These are phyloP conservation scores for Drosophila rellima DNA, from an alignment of 2,888 invertebrate species.

Conservation along the genomic window DNA sequence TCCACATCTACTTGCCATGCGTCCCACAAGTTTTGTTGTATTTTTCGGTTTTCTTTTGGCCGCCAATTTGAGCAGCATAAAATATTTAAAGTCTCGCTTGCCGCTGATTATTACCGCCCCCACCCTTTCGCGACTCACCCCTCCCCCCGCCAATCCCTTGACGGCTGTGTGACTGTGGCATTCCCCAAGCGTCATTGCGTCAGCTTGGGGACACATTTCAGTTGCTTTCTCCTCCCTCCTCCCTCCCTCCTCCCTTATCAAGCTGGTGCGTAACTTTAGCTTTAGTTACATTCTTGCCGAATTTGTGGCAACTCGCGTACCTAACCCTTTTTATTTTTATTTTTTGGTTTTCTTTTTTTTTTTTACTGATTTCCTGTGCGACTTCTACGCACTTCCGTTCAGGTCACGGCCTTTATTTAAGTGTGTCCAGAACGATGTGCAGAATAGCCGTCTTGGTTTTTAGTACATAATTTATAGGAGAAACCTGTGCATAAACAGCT, in stretches of 20 bases:
- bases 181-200: constrained; percentile 53
- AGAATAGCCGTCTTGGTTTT: constrained; percentile 65
- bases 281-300: constrained; percentile 57
- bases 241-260: neutral
- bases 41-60: constrained; percentile 51
- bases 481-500: constrained; percentile 69
- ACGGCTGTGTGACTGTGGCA: constrained; percentile 9
- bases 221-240: neutral
- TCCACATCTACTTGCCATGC: constrained; percentile 30
- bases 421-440: constrained; percentile 70
- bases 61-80: constrained; percentile 75
- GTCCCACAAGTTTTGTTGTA: constrained; percentile 21
- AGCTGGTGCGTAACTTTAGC: constrained; percentile 46
- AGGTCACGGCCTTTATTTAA: constrained; percentile 32
- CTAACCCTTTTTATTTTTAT: constrained; percentile 55
- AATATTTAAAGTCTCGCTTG: constrained; percentile 80
- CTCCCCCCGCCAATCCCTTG: neutral
- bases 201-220: constrained; percentile 62
- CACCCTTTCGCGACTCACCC: constrained; percentile 23
- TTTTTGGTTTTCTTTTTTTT: constrained; percentile 34
- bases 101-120: constrained; percentile 74
- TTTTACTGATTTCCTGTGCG: constrained; percentile 60
- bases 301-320: constrained; percentile 53
- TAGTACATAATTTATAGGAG: constrained; percentile 77
- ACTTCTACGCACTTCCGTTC: constrained; percentile 70